Evolutionary conservation across 2,888 invertebrate species (phyloP), one percentile per base, ranked within the genome.

Genomic region (Apoda limacodes): DNA sequence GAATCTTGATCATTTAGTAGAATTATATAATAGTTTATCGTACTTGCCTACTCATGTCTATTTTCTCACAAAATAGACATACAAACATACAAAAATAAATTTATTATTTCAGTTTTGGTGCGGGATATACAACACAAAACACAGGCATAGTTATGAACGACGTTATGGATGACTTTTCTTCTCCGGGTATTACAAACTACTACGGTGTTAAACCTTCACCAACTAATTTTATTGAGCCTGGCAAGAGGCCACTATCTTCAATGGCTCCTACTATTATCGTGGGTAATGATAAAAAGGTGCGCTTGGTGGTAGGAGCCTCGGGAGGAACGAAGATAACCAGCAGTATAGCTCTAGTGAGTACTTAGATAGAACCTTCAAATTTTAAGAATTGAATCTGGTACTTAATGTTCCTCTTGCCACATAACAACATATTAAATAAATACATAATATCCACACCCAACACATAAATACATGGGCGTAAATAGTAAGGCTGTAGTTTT

Each of bases 101-200:
- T n/a, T n/a, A n/a, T n/a, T n/a, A n/a, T 64, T 71, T 7, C 61
- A 95, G 95, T 55, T 93, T 91, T 60, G 97, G 96, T 2, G 88
- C 93, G 2, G 89, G 90, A 34, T 83, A 89, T 39, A 83, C 89
- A 3, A 94, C 95, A 0, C 71, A 71, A 13, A 86, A 86, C 30
- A 93, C 94, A 0, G 98, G 97, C 1, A 90, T 98, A 12, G 80
- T 98, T n/a, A 88, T 94, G 65, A 98, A 98, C 66, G 92, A 95
- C 60, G 92, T 93, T 39, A 96, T 98, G 93, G 94, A 95, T 46
- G 98, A 98, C 59, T 98, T 98, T 65, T 92, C 94, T 0, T 86
- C 89, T 0, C 90, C 91, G 0, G 85, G 87, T 13, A 83, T 88
- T 35, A 76, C 82, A 0, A 89, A 89, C 53, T 85, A 74, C 38